Conservation (phyloP, 2,113 vertebrate genomes). For the Psilopogon haemacephalus region DNA sequence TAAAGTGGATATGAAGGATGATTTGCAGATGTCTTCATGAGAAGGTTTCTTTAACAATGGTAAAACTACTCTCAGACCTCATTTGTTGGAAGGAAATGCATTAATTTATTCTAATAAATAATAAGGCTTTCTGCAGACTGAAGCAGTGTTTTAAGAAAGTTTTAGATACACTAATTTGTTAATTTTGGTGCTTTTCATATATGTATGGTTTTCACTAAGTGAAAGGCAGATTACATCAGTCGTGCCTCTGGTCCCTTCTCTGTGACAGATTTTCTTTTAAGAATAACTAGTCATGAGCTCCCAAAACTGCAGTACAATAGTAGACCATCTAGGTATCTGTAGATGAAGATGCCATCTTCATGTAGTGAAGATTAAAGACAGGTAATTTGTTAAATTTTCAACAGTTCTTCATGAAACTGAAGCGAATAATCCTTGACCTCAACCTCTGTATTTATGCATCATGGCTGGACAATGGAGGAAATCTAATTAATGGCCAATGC, state of each 20-base stretch:
- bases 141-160: neutral
- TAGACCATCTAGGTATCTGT: neutral
- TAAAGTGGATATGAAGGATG: neutral
- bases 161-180: conserved; percentile 22
- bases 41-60: neutral
- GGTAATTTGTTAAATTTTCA: neutral
- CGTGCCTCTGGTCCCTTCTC: neutral
- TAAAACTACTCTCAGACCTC: neutral
- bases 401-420: neutral
- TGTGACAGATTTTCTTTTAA: neutral
- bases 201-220: neutral
- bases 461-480: neutral
- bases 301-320: neutral
- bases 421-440: neutral
- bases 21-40: neutral
- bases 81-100: neutral
- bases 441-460: neutral
- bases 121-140: neutral
- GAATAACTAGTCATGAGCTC: neutral
- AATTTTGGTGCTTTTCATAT: neutral
- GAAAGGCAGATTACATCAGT: neutral
- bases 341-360: neutral
- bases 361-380: neutral
- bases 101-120: neutral
- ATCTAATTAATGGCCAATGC: neutral